Percentiles rank a stretch among this genome's conserved stretches.
Conservation (phyloP, 2,113 vertebrate genomes). For the Pyrgilauda ruficollis region DNA sequence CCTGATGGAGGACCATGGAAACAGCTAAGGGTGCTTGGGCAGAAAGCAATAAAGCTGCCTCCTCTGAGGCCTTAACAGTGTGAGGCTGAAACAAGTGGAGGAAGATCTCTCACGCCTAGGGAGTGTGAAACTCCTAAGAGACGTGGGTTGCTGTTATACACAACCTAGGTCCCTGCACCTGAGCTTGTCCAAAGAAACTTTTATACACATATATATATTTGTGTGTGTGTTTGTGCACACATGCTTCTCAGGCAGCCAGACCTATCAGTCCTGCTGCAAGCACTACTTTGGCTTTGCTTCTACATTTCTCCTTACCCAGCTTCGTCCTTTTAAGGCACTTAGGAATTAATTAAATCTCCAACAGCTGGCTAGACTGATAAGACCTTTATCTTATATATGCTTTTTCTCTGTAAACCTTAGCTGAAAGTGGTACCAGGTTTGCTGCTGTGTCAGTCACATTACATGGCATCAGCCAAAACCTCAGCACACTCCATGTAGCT, state of each 20-base stretch:
- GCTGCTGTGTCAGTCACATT: background rate
- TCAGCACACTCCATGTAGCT: background rate
- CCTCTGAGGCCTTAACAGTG: background rate
- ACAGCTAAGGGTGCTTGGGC: background rate
- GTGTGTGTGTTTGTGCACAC: rapidly evolving
- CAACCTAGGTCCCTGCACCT: rapidly evolving
- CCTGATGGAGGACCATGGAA: background rate
- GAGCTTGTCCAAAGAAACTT: background rate
- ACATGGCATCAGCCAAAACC: background rate
- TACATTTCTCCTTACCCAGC: background rate
- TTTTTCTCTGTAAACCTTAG: background rate
- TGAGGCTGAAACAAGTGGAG: background rate
- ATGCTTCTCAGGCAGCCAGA: background rate
- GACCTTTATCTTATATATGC: background rate
- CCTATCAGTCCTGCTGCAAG: rapidly evolving
- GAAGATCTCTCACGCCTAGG: background rate
- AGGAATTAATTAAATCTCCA: background rate
- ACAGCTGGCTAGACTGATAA: background rate
- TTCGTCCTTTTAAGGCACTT: background rate
- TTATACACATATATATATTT: rapidly evolving
- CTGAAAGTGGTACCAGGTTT: background rate
- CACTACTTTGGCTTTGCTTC: background rate
- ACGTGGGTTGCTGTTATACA: background rate
- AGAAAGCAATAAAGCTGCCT: background rate
- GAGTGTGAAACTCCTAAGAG: background rate